These are phyloP conservation scores for Calephelis virginiensis DNA, from an alignment of 1,140 invertebrate genomes.

Conservation along the genomic window DNA sequence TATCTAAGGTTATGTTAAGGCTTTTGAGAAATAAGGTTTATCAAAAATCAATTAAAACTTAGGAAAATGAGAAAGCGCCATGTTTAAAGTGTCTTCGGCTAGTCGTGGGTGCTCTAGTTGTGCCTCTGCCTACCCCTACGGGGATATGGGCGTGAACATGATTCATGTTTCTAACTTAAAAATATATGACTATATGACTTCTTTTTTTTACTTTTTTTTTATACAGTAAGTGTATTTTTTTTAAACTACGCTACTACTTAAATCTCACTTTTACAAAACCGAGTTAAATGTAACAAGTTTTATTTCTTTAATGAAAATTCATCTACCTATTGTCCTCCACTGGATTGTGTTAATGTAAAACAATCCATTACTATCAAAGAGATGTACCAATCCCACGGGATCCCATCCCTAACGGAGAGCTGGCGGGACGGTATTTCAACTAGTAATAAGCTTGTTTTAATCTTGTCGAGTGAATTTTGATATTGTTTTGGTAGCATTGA, in stretches of 20 bases:
- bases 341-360: slow-evolving; percentile 40
- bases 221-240: not conserved
- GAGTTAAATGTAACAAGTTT: not conserved
- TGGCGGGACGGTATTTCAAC: slow-evolving; percentile 10
- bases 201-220: too few species aligned
- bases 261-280: not conserved
- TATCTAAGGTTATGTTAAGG: too few species aligned
- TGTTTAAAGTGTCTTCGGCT: too few species aligned
- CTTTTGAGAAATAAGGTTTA: too few species aligned
- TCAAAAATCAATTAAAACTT: too few species aligned
- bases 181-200: too few species aligned
- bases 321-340: slow-evolving; percentile 9
- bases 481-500: too few species aligned
- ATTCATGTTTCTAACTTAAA: too few species aligned
- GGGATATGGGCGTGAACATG: too few species aligned
- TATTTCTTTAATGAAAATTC: slow-evolving; percentile 7
- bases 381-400: slow-evolving; percentile 33
- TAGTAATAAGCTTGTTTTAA: slow-evolving; percentile 15
- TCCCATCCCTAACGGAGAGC: slow-evolving; percentile 1
- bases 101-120: too few species aligned
- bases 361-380: slow-evolving; percentile 45
- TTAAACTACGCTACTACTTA: not conserved
- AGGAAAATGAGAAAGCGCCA: too few species aligned
- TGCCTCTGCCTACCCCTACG: too few species aligned
- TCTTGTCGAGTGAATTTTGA: slow-evolving; percentile 5